These are phyloP conservation scores for Lamproptera curius DNA, from an alignment of 2,888 invertebrate genomes.

Conservation along the genomic window DNA sequence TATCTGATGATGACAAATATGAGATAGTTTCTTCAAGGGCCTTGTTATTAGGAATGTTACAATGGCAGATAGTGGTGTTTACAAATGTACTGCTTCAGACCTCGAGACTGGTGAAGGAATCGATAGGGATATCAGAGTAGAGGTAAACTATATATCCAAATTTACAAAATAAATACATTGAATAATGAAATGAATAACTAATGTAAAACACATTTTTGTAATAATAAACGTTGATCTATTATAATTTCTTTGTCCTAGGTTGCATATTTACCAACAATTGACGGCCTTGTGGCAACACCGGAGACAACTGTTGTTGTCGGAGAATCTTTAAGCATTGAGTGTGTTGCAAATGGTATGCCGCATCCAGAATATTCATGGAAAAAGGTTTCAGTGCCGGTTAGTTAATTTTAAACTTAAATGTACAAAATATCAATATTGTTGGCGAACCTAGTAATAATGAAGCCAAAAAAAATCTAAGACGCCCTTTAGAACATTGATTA, in stretches of 20 bases:
- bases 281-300: slow-evolving; percentile 40
- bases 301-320: slow-evolving; percentile 37
- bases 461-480: no score
- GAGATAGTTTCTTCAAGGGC: slow-evolving; percentile 32
- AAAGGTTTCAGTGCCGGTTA: slow-evolving; percentile 41
- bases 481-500: no score
- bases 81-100: slow-evolving; percentile 39
- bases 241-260: slow-evolving; percentile 39
- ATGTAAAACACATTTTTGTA: no score
- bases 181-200: no score
- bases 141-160: slow-evolving; percentile 26
- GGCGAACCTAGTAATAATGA: no score
- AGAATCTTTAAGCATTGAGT: slow-evolving; percentile 44
- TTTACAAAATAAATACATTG: no score
- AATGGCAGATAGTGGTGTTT: slow-evolving; percentile 39
- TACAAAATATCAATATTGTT: no score
- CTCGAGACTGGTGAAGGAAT: slow-evolving; percentile 35
- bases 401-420: no score
- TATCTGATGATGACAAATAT: slow-evolving; percentile 45
- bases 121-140: slow-evolving; percentile 36
- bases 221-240: neutral
- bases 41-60: slow-evolving; percentile 38
- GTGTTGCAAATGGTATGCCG: slow-evolving; percentile 50
- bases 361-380: slow-evolving; percentile 49
- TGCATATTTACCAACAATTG: slow-evolving; percentile 44